Evolutionary conservation across 2,113 vertebrate species (phyloP).

Genomic region (Orientallactaga bullata): DNA sequence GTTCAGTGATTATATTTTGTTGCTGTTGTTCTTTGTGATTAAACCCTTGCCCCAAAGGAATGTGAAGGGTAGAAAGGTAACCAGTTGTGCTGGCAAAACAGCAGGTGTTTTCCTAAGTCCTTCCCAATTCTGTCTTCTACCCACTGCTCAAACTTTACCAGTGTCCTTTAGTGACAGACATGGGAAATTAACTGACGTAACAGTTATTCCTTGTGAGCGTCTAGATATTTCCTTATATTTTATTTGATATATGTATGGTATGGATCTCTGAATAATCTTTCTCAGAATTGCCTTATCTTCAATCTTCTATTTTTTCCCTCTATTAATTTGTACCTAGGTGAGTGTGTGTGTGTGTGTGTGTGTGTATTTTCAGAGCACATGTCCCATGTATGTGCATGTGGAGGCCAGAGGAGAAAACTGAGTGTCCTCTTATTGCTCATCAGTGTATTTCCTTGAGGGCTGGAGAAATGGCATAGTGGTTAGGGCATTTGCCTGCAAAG

Average conservation of each 20-base stretch:
- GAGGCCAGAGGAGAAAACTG: too few relatives aligned
- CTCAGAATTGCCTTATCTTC: background rate
- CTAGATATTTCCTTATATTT: conserved; percentile 29
- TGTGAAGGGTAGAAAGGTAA: background rate
- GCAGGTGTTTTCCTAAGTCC: background rate
- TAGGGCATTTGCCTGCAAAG: too few relatives aligned
- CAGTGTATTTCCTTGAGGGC: too few relatives aligned
- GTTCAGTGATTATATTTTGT: conserved; percentile 28
- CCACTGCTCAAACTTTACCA: conserved; percentile 3
- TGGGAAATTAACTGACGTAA: conserved; percentile 23
- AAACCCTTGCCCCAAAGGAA: conserved; percentile 14
- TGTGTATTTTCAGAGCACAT: too few relatives aligned
- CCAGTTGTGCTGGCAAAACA: background rate
- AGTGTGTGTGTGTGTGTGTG: background rate
- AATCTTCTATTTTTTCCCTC: background rate
- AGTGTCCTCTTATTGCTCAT: too few relatives aligned
- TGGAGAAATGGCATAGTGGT: too few relatives aligned
- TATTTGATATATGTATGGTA: background rate
- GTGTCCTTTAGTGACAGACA: background rate
- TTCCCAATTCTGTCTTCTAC: background rate
- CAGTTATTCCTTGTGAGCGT: background rate
- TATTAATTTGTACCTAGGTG: background rate
- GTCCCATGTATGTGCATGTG: too few relatives aligned
- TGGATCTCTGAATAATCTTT: conserved; percentile 9
- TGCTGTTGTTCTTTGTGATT: background rate